Percentiles rank a stretch among this genome's conserved stretches.
These are phyloP conservation scores for Zelostemma sp. DNA, from an alignment of 1,140 invertebrate species.

Conservation along the genomic window DNA sequence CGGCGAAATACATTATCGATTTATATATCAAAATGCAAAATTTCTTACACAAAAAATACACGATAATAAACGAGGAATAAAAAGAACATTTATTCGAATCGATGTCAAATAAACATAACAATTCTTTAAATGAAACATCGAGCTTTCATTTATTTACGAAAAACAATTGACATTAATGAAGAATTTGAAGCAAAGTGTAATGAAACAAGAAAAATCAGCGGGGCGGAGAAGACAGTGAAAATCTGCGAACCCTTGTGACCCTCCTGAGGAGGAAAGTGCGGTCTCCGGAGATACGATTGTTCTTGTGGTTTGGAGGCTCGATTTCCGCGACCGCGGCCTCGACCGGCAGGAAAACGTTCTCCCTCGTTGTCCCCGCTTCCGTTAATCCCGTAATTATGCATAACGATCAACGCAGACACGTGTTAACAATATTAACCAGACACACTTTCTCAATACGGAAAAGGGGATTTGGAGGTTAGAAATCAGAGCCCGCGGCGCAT, in stretches of 20 bases:
- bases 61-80: not conserved
- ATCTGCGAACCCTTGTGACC: not conserved
- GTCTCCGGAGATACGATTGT: constrained; percentile 35
- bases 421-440: no score
- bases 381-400: constrained; percentile 38
- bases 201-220: no score
- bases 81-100: not conserved
- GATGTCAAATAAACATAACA: constrained; percentile 5
- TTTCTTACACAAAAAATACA: not conserved
- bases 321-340: constrained; percentile 39
- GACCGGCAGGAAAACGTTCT: constrained; percentile 20
- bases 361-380: constrained; percentile 37
- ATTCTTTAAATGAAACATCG: not conserved
- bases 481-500: no score
- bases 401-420: constrained; percentile 13
- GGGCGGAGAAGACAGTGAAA: no score
- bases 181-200: not conserved
- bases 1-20: constrained; percentile 17
- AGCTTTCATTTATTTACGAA: not conserved
- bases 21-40: not conserved
- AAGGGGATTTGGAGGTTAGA: constrained; percentile 11
- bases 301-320: constrained; percentile 23
- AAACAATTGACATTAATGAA: constrained; percentile 1
- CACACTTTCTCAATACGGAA: no score
- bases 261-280: constrained; percentile 17